phyloP scores from a whole-genome alignment of 1,140 invertebrate species.

The Drosophila orena region DNA sequence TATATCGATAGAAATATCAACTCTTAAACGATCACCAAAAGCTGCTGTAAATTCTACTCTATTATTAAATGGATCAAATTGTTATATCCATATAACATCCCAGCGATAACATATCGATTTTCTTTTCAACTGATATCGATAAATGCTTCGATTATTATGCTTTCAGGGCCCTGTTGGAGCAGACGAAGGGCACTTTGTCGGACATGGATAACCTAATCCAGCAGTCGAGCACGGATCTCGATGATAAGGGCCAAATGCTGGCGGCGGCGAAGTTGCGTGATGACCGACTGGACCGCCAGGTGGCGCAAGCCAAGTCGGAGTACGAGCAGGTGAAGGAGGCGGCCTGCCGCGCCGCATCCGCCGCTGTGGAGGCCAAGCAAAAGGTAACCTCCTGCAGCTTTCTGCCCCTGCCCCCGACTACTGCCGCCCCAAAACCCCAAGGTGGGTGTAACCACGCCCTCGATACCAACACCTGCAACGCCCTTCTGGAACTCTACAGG shows the following conservation, averaged over 20 bases:
- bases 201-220: slow-evolving; percentile 86
- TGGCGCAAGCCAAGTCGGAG: slow-evolving; percentile 86
- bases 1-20: too few species aligned
- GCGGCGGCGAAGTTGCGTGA: slow-evolving; percentile 87
- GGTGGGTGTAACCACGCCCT: background rate
- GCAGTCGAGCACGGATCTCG: slow-evolving; percentile 86
- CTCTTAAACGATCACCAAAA: too few species aligned
- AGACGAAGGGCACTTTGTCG: slow-evolving; percentile 85
- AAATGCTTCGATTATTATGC: background rate
- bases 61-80: too few species aligned
- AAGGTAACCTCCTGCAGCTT: slow-evolving; percentile 2
- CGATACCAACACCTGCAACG: background rate
- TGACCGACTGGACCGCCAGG: slow-evolving; percentile 86
- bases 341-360: slow-evolving; percentile 86
- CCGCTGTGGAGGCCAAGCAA: slow-evolving; percentile 87
- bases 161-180: slow-evolving; percentile 83
- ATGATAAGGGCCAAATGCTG: slow-evolving; percentile 87
- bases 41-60: too few species aligned
- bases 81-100: too few species aligned
- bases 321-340: slow-evolving; percentile 87
- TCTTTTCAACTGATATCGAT: too few species aligned
- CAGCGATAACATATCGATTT: too few species aligned
- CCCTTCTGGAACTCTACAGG: slow-evolving; percentile 4
- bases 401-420: background rate
- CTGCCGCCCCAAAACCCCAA: background rate